Evolutionary conservation across 2,888 invertebrate species (phyloP).

Genomic region (Cryptus armator): DNA sequence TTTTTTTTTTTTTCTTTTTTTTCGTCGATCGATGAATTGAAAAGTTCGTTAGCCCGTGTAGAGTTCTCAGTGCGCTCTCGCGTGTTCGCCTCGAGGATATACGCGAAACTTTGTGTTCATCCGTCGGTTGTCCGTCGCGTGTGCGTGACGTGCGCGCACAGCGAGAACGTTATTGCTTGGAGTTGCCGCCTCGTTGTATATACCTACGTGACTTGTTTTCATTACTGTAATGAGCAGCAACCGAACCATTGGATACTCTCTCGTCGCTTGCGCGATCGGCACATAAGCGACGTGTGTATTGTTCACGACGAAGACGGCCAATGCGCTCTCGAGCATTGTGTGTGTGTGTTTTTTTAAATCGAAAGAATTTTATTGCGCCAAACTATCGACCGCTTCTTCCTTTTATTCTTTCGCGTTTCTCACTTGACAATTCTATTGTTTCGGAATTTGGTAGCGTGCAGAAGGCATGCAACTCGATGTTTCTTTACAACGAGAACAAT

Average conservation of each 20-base stretch:
- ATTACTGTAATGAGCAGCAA: constrained; percentile 59
- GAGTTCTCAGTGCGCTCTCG: background rate
- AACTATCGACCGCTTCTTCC: constrained; percentile 14
- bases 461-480: background rate
- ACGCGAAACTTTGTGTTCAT: constrained; percentile 7
- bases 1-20: background rate
- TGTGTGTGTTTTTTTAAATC: constrained; percentile 25
- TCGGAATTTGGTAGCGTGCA: background rate
- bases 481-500: background rate
- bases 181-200: constrained; percentile 44
- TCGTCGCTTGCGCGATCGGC: constrained; percentile 35
- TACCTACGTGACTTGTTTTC: constrained; percentile 67
- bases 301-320: constrained; percentile 47
- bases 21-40: background rate
- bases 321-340: constrained; percentile 36
- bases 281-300: constrained; percentile 14
- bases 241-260: constrained; percentile 28
- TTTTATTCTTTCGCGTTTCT: background rate
- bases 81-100: background rate
- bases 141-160: constrained; percentile 58
- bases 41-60: background rate
- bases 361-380: constrained; percentile 24
- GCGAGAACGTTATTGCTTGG: constrained; percentile 46
- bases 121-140: constrained; percentile 29
- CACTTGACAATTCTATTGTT: background rate